Evolutionary conservation across 2,888 invertebrate species (phyloP), one percentile per base, ranked within the genome.

Genomic region (Standfussiana lucernea): DNA sequence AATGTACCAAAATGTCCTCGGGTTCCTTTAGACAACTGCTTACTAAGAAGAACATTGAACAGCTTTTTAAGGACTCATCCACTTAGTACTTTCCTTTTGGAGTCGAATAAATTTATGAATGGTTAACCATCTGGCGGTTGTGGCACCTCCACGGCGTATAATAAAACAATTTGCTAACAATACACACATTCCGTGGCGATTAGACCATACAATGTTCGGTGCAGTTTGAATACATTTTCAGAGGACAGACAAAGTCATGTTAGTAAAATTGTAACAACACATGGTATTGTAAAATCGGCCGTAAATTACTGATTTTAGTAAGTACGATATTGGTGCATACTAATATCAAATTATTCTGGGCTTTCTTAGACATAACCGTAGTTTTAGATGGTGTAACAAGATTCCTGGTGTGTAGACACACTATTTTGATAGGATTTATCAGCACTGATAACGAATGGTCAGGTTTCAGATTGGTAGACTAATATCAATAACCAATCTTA

Each of bases 141-240:
- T 61, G 42, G 15, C 67, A 79, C 72, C 62, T 72, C 72, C 47
- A 47, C 67, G 24, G 35, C 7, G n/a, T 1, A 68, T 73, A 72
- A 73, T 64, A 37, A 67, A 79, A 68, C 79, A 73, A 79, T 79
- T 73, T 47, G 62, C 10, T 50, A 65, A 78, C 78, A 78, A 78
- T 59, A 59, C 56, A 28, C 13, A 32, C 79, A 79, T 79, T 79
- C 72, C 53, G 40, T 28, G 53, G 4, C 35, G 62, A 67, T 62
- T 72, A 67, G 37, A 53, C 10, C 79, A 61, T 66, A 50, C 61
- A 32, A 21, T 50, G 61, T 78, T 79, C 21, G 18, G 32, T 66
- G 65, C 35, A 45, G n/a, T 56, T 68, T 64, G 5, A 79, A 67
- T 47, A 72, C 42, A 59, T 45, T 72, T 66, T 37, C 13, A 67